phyloP scores from a whole-genome alignment of 2,113 vertebrate species.

The Menura novaehollandiae region DNA sequence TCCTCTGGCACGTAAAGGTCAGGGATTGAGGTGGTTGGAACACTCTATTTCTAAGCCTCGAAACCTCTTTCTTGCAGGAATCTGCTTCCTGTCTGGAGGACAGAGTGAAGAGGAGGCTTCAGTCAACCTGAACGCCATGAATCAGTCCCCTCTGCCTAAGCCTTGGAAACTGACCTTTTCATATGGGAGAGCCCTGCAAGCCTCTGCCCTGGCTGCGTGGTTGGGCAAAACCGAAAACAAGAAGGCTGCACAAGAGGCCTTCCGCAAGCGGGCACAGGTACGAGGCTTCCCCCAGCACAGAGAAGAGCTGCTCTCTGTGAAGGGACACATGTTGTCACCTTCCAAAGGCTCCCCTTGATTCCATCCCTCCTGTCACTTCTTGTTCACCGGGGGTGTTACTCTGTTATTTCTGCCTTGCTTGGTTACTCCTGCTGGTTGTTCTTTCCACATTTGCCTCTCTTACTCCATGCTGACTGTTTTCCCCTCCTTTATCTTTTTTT shows the following conservation, averaged over 20 bases:
- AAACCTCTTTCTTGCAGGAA: constrained; percentile 73
- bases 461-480: not conserved
- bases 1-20: not conserved
- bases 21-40: not conserved
- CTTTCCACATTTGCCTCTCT: not conserved
- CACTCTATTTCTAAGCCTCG: not conserved
- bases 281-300: not conserved
- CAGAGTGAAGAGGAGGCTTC: constrained; percentile 98
- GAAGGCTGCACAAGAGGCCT: constrained; percentile 86
- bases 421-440: not conserved
- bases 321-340: not conserved
- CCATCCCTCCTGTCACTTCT: accelerated
- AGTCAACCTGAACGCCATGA: constrained; percentile 91
- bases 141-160: constrained; percentile 82
- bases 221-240: constrained; percentile 85
- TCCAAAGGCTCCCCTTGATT: not conserved
- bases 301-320: not conserved
- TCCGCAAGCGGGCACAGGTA: constrained; percentile 88
- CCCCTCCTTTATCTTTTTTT: not conserved
- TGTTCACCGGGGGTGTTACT: not conserved
- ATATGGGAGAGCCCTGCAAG: constrained; percentile 92
- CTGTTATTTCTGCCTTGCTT: not conserved
- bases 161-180: constrained; percentile 98
- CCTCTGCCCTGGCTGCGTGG: constrained; percentile 91
- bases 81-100: constrained; percentile 96